phyloP scores from a whole-genome alignment of 2,113 vertebrate genomes.

The Toxostoma redivivum region DNA sequence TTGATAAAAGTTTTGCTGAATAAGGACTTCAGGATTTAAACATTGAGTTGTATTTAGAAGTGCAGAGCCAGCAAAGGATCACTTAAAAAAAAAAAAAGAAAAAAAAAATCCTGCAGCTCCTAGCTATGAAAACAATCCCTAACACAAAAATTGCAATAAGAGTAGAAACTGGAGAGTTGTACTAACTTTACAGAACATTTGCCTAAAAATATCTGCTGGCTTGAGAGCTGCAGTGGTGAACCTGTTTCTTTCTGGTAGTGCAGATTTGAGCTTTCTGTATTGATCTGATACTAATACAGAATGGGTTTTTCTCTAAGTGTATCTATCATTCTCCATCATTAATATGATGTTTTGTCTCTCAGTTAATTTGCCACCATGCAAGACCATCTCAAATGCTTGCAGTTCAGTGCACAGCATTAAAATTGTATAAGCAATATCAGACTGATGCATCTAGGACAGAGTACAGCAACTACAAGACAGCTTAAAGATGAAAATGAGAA shows the following conservation, averaged over 20 bases:
- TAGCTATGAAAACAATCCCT: background rate
- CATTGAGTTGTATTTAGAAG: background rate
- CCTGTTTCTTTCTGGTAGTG: background rate
- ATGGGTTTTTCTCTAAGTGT: background rate
- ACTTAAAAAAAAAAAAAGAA: background rate
- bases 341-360: background rate
- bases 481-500: background rate
- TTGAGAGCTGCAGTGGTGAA: background rate
- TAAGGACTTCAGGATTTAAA: background rate
- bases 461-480: background rate
- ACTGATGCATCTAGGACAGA: background rate
- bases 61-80: background rate
- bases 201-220: background rate
- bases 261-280: background rate
- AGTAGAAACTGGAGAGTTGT: background rate
- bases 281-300: background rate
- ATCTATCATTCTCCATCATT: background rate
- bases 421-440: rapidly evolving
- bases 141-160: background rate
- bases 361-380: background rate
- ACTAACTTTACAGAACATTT: background rate
- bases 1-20: background rate
- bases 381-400: background rate
- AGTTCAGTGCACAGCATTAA: background rate
- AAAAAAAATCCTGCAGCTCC: background rate